Evolutionary conservation across 2,797 vertebrate genomes (phyloP).

Genomic region (Aselliscus stoliczkanus): DNA sequence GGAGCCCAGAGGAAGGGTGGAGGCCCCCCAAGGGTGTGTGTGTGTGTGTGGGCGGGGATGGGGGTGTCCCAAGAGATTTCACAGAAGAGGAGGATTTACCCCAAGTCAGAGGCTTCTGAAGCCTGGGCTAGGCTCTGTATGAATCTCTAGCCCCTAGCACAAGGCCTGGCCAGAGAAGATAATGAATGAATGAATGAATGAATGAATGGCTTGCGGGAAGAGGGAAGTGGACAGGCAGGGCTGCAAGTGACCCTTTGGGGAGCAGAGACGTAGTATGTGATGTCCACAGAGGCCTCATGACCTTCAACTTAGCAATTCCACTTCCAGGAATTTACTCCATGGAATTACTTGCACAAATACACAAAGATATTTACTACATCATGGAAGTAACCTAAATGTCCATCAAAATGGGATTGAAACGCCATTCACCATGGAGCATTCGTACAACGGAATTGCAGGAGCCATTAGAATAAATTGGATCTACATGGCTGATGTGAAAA

Average conservation of each 20-base stretch:
- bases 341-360: background rate
- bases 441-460: background rate
- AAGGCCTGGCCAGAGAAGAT: background rate
- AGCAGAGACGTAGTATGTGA: background rate
- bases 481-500: fast-evolving
- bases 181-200: background rate
- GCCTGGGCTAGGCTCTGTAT: background rate
- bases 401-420: background rate
- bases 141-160: background rate
- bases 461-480: background rate
- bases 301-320: background rate
- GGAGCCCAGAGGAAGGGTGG: background rate
- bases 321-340: background rate
- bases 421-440: fast-evolving
- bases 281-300: background rate
- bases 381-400: background rate
- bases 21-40: background rate
- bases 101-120: background rate
- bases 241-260: background rate
- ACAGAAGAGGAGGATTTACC: background rate
- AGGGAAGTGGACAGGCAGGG: fast-evolving
- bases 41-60: background rate
- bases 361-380: background rate
- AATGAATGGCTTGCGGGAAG: background rate
- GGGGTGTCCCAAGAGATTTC: background rate